A percentile compares a stretch with the other conserved stretches of the same genome.
phyloP scores from a whole-genome alignment of 2,113 vertebrate genomes.

The Sceloporus tristichus region DNA sequence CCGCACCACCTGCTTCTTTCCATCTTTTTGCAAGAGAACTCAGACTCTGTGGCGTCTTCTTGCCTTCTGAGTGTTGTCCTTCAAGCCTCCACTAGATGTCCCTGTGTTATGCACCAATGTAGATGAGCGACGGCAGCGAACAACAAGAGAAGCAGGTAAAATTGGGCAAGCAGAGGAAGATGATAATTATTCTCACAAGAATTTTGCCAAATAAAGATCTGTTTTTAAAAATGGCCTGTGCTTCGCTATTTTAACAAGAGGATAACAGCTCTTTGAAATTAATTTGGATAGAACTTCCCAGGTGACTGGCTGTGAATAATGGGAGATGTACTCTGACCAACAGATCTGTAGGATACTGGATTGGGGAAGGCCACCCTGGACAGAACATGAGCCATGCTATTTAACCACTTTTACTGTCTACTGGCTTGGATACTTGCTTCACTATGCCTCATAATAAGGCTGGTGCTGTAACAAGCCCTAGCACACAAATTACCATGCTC shows the following conservation, averaged over 20 bases:
- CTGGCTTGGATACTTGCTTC: not conserved
- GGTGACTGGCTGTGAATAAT: not conserved
- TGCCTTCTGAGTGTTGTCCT: not conserved
- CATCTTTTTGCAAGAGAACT: not conserved
- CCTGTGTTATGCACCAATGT: not conserved
- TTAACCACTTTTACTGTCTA: no score
- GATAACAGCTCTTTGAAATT: not conserved
- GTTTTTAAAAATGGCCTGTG: not conserved
- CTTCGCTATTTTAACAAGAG: not conserved
- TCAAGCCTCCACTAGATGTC: conserved; percentile 20
- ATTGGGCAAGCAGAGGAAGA: not conserved
- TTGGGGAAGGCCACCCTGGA: not conserved
- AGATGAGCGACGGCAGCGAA: not conserved
- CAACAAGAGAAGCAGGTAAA: not conserved
- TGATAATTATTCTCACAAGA: not conserved
- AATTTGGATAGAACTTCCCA: not conserved
- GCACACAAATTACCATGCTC: not conserved
- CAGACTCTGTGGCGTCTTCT: not conserved
- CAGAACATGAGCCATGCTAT: not conserved
- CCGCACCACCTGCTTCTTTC: no score
- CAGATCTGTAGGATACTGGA: not conserved
- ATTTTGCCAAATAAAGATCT: not conserved
- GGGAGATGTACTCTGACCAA: not conserved
- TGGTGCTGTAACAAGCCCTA: not conserved
- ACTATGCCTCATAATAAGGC: not conserved